These are phyloP conservation scores for Pristionchus arcanus DNA, from an alignment of 2,888 invertebrate species.

Conservation along the genomic window DNA sequence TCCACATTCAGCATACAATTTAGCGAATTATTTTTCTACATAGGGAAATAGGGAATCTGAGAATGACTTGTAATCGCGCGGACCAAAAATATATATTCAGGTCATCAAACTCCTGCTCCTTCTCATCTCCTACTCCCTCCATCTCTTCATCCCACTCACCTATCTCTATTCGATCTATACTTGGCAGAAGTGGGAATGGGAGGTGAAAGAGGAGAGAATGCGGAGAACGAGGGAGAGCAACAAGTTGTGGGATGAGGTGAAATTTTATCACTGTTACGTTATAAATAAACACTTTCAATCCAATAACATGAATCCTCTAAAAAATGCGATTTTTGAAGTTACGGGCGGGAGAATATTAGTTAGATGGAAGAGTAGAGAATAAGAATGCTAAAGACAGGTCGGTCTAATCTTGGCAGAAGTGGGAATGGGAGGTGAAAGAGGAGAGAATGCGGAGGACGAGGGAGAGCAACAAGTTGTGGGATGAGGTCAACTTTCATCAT, in stretches of 20 bases:
- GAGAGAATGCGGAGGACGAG: background rate
- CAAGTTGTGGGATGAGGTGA: background rate
- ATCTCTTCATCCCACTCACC: background rate
- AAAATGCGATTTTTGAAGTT: no score
- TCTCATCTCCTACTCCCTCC: background rate
- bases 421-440: background rate
- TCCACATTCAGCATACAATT: no score
- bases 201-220: background rate
- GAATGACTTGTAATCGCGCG: no score
- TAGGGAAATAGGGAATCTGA: no score
- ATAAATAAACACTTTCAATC: background rate
- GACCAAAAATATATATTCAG: background rate
- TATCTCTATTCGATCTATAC: conserved; percentile 6
- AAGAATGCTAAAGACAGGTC: no score
- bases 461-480: background rate
- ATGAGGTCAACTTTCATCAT: background rate
- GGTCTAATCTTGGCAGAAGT: conserved; percentile 1
- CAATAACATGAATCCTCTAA: background rate
- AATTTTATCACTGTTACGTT: background rate
- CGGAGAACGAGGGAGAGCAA: background rate
- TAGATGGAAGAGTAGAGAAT: no score
- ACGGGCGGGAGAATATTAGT: no score
- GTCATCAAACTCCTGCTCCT: background rate
- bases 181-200: conserved; percentile 33
- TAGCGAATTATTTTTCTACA: no score